Evolutionary conservation across 2,113 vertebrate species (phyloP).

Genomic region (Bucco capensis): DNA sequence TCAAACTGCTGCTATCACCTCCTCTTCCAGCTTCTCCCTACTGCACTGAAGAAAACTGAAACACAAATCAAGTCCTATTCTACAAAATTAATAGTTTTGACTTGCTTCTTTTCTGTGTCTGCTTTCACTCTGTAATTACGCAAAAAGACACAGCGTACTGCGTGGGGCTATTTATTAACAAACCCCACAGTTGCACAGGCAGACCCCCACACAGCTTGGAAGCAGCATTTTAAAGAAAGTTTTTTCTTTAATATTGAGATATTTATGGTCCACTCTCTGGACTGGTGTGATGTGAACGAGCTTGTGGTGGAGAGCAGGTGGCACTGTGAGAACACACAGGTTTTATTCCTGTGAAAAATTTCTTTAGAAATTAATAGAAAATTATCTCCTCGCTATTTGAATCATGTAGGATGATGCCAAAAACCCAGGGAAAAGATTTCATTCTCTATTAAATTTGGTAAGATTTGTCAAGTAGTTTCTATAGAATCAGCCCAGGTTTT

Average conservation of each 20-base stretch:
- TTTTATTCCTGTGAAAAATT: background rate
- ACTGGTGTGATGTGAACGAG: background rate
- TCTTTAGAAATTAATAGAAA: background rate
- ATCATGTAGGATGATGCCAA: background rate
- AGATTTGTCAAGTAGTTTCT: background rate
- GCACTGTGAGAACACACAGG: background rate
- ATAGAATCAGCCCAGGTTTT: background rate
- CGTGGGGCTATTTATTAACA: conserved; percentile 43
- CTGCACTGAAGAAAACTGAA: conserved; percentile 2
- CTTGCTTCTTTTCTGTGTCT: conserved; percentile 5
- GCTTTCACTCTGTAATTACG: conserved; percentile 30
- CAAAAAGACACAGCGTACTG: conserved; percentile 22
- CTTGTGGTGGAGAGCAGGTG: conserved; percentile 5
- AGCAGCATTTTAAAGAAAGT: conserved; percentile 26
- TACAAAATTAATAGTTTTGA: conserved; percentile 50
- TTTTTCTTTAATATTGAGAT: conserved; percentile 26
- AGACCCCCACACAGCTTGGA: conserved; percentile 28
- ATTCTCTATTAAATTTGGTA: background rate
- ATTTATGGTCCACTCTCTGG: conserved; percentile 8
- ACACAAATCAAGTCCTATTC: conserved; percentile 27
- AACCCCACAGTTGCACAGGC: conserved; percentile 28
- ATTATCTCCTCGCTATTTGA: background rate
- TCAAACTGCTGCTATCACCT: background rate
- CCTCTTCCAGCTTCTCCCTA: conserved; percentile 17
- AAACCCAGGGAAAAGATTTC: background rate